Evolutionary conservation across 1,140 invertebrate species (phyloP).

Genomic region (Telenomus remus): DNA sequence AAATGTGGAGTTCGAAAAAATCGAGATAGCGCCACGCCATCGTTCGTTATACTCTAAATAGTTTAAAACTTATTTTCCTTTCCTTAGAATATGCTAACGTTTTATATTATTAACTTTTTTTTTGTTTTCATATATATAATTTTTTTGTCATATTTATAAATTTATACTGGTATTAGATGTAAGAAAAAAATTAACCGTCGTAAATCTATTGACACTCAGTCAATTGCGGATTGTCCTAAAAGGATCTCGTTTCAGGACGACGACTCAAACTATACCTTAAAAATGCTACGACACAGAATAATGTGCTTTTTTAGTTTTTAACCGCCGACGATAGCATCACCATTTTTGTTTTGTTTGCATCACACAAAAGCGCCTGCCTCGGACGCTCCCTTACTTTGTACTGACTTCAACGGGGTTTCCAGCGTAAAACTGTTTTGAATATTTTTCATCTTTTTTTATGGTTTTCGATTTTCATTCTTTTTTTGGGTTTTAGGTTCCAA

Average conservation of each 20-base stretch:
- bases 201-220: conserved; percentile 4
- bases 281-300: conserved; percentile 52
- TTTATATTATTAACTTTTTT: no score
- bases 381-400: conserved; percentile 23
- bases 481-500: conserved; percentile 32
- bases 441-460: conserved; percentile 26
- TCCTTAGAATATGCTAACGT: no score
- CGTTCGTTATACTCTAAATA: no score
- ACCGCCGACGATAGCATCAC: conserved; percentile 1
- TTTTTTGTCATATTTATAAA: no score
- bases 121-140: no score
- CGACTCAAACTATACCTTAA: conserved; percentile 22
- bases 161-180: no score
- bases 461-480: conserved; percentile 38
- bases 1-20: no score
- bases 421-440: conserved; percentile 20
- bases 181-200: no score
- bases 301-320: conserved; percentile 36
- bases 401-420: conserved; percentile 28
- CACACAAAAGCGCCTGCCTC: conserved; percentile 16
- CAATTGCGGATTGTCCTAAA: not conserved
- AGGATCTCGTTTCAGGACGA: not conserved
- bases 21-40: no score
- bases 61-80: no score
- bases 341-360: conserved; percentile 9